Evolutionary conservation across 2,888 invertebrate species (phyloP).

Genomic region (Acanthopleura granulata): DNA sequence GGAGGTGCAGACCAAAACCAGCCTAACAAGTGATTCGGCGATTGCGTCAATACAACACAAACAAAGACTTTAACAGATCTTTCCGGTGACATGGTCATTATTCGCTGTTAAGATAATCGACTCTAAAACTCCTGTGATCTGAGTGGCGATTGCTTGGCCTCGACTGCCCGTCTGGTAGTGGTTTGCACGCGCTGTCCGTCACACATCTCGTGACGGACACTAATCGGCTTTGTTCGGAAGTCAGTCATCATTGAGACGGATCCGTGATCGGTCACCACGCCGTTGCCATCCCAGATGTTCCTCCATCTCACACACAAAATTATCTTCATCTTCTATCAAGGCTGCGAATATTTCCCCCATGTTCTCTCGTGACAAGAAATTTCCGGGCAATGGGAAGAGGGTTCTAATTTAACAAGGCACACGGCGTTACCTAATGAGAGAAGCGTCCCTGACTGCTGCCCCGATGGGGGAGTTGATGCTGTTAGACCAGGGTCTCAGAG

Average conservation of each 20-base stretch:
- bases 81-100: too few relatives aligned
- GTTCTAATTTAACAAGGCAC: constrained; percentile 7
- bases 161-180: too few relatives aligned
- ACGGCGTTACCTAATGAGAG: background rate
- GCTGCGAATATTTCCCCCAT: background rate
- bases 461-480: background rate
- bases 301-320: background rate
- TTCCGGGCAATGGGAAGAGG: background rate
- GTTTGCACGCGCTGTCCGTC: too few relatives aligned
- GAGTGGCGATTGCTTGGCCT: background rate
- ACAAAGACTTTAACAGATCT: too few relatives aligned
- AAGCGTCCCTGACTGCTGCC: too few relatives aligned
- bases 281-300: background rate
- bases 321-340: background rate
- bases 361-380: background rate
- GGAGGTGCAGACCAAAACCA: too few relatives aligned
- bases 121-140: background rate
- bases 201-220: background rate
- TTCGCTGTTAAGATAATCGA: background rate
- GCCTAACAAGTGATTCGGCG: too few relatives aligned
- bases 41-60: too few relatives aligned
- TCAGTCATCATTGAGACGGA: background rate
- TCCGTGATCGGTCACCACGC: background rate
- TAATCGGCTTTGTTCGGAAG: constrained; percentile 12
- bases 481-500: background rate